Evolutionary conservation across 2,113 vertebrate genomes (phyloP).

Genomic region (Ornithorhynchus anatinus): DNA sequence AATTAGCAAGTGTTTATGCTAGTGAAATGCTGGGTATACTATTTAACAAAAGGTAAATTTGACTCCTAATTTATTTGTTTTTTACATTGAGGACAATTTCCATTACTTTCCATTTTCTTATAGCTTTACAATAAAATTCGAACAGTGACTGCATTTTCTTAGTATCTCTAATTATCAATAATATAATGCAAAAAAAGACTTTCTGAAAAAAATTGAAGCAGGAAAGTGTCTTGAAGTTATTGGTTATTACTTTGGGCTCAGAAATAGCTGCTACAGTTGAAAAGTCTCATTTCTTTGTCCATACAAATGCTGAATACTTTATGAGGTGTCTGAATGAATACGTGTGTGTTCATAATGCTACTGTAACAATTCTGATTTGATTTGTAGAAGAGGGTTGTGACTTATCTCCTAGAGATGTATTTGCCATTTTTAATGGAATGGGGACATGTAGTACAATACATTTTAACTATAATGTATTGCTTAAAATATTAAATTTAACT

Average conservation of each 20-base stretch:
- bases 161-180: no score
- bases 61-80: no score
- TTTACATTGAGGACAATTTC: no score
- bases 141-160: no score
- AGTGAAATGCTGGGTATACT: no score
- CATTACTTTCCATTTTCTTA: no score
- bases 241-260: slow-evolving; percentile 6
- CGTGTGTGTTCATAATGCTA: slow-evolving; percentile 1
- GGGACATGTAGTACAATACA: slow-evolving; percentile 19
- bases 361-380: slow-evolving; percentile 32
- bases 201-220: slow-evolving; percentile 27
- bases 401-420: slow-evolving; percentile 26
- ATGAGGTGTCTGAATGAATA: slow-evolving; percentile 17
- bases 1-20: no score
- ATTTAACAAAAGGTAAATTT: no score
- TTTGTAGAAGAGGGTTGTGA: slow-evolving; percentile 30
- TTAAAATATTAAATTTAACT: slow-evolving; percentile 28
- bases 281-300: slow-evolving; percentile 21
- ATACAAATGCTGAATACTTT: slow-evolving; percentile 26
- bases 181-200: slow-evolving; percentile 17
- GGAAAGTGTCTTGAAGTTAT: slow-evolving; percentile 25
- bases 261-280: slow-evolving; percentile 29
- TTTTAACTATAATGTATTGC: slow-evolving; percentile 26
- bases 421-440: slow-evolving; percentile 17
- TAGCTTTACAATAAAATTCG: no score